Base-by-base conservation (phyloP, 2,888 invertebrate genomes). In the Eristalis intricaria region DNA sequence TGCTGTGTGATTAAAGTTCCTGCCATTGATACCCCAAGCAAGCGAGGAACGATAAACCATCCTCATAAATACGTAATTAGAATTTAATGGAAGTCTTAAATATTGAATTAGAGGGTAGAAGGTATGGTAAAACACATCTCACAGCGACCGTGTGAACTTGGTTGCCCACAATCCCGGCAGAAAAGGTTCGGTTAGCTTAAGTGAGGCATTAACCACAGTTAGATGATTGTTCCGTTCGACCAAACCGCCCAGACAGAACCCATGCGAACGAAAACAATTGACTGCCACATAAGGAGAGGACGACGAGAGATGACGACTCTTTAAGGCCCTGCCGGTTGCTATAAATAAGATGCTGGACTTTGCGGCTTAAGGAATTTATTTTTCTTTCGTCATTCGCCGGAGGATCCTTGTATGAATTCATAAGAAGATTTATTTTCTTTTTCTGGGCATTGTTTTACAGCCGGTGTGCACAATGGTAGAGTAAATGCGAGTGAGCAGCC, bases 361-460 rank as follows among this genome's bases (percentile, higher is more conserved):
- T 64, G 35, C 26, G 64, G 50, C 64, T 74, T 64, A 32, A n/a
- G 43, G 40, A 50, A 64, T 64, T 43, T 74, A 56, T 64, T 74
- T 23, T 32, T 11, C 63, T 74, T 43, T 50, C 74, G 35, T 64
- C 73, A 73, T 63, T 32, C 32, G 15, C 5, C 23, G 60, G n/a
- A 63, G 43, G 29, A 43, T 61, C 71, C 29, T 63, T 43, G 71
- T 60, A 73, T 73, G 71, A 63, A 73, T 73, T 73, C 71, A 61
- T 63, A 73, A 63, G 43, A 43, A 29, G 61, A 63, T 22, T 71
- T 61, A 60, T 61, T 60, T 70, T 26, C 23, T 50, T 8, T 50
- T 38, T 38, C 38, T 38, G 38, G 11, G 2, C 13, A 3, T 22
- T n/a, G 50, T 19, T 43, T 43, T 43, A 43, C 40, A 40, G 40